Evolutionary conservation across 2,888 invertebrate species (phyloP), one percentile per base, ranked within the genome.

Genomic region (Euclidia mi): DNA sequence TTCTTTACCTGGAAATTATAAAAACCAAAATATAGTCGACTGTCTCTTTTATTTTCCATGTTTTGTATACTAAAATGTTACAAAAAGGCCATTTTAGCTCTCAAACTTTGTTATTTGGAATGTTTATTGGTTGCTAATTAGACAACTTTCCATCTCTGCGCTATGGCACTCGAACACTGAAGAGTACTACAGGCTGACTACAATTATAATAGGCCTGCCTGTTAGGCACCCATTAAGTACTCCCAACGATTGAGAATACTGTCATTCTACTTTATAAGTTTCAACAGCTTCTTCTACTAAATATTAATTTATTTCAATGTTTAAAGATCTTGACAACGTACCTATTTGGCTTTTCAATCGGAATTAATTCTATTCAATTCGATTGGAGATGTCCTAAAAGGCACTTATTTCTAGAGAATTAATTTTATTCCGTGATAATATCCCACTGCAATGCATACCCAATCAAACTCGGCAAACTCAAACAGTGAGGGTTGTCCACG

Each of bases 391-490:
- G 34, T 20, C 51, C 50, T 50, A 34, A 50, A 41, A 38, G 63
- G 29, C 46, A 67, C 72, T 72, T 73, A 70, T 76, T 76, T 73
- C 76, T 76, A 70, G 56, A 78, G 65, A 78, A 80, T 82, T 84
- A 81, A 88, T 85, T 88, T 84, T 83, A 87, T 84, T 83, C 81
- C 57, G 68, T 62, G 81, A 82, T 89, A 87, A 87, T 88, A 87
- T 83, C 84, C 76, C 65, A 79, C 73, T 85, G 87, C 88, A 88
- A 82, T 83, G 89, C 86, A 92, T 92, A 93, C 87, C 85, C 88
- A 92, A 93, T 93, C 90, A 93, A 91, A 90, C 85, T 90, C 80
- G 69, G 87, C 90, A 90, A 92, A 93, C 88, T 92, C 91, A 88
- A 90, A 90, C 87, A 91, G 81, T 83, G 86, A 81, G 82, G 83